These are phyloP conservation scores for Myrmecophaga tridactyla DNA, from an alignment of 2,113 vertebrate genomes.

Conservation along the genomic window DNA sequence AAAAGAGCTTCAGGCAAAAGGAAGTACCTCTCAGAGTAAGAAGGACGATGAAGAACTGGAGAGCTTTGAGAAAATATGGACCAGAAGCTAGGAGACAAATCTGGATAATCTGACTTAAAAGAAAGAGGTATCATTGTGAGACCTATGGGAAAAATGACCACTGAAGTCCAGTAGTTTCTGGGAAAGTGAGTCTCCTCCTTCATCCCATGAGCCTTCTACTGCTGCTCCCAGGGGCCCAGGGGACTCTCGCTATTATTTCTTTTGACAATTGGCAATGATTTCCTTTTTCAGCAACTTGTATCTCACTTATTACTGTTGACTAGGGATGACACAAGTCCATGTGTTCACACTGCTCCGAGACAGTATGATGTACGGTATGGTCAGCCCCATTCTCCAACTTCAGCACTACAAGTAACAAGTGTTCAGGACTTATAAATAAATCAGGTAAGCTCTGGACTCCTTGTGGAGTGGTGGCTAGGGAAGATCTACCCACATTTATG, in stretches of 20 bases:
- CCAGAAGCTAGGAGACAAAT: not conserved
- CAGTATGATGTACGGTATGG: not conserved
- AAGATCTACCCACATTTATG: not conserved
- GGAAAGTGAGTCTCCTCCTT: not conserved
- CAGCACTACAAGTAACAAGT: not conserved
- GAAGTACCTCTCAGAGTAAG: not conserved
- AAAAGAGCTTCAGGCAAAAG: not conserved
- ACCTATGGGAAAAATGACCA: not conserved
- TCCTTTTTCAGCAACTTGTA: not conserved
- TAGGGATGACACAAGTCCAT: not conserved
- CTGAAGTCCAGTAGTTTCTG: rapidly evolving
- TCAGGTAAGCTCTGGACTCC: not conserved
- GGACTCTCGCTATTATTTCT: not conserved
- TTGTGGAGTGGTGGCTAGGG: not conserved
- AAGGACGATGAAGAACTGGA: not conserved
- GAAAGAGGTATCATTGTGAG: not conserved
- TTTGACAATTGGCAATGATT: not conserved
- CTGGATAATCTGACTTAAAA: not conserved
- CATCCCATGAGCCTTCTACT: not conserved
- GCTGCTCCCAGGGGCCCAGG: not conserved
- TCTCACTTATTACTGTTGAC: not conserved
- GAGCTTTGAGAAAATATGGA: not conserved
- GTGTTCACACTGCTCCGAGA: not conserved
- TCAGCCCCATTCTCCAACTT: not conserved
- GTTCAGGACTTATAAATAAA: too few species aligned